These are phyloP conservation scores for Arenaria interpres DNA, from an alignment of 2,113 vertebrate genomes.

Conservation along the genomic window DNA sequence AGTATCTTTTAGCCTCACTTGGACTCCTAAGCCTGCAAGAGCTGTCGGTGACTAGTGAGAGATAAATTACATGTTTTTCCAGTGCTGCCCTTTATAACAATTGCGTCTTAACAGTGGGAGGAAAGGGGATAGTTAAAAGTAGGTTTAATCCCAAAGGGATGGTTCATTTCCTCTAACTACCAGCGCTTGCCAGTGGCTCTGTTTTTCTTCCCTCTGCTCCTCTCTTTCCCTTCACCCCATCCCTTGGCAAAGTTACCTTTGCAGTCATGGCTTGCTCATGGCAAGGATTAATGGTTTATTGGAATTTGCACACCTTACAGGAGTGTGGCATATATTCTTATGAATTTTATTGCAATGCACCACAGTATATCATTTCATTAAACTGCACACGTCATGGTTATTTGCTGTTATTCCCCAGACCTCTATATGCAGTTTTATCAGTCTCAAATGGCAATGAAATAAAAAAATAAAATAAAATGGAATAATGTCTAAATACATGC, in stretches of 20 bases:
- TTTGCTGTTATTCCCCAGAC: conserved; percentile 16
- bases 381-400: background rate
- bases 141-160: background rate
- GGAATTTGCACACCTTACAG: conserved; percentile 25
- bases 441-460: conserved; percentile 31
- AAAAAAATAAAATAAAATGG: conserved; percentile 28
- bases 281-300: conserved; percentile 38
- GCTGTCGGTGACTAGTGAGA: background rate
- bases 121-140: background rate
- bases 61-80: conserved; percentile 5
- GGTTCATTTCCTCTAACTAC: conserved; percentile 6
- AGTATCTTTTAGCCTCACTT: background rate
- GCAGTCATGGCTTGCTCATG: conserved; percentile 8
- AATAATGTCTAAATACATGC: conserved; percentile 35
- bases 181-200: background rate
- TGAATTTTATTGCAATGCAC: background rate
- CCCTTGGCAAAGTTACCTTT: conserved; percentile 45
- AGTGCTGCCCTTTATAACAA: background rate
- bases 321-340: background rate
- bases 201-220: background rate
- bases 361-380: conserved; percentile 43
- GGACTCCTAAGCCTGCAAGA: background rate
- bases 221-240: background rate
- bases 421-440: conserved; percentile 6
- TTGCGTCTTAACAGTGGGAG: background rate